Conservation (phyloP, 1,140 invertebrate genomes). For the Belonocnema kinseyi region DNA sequence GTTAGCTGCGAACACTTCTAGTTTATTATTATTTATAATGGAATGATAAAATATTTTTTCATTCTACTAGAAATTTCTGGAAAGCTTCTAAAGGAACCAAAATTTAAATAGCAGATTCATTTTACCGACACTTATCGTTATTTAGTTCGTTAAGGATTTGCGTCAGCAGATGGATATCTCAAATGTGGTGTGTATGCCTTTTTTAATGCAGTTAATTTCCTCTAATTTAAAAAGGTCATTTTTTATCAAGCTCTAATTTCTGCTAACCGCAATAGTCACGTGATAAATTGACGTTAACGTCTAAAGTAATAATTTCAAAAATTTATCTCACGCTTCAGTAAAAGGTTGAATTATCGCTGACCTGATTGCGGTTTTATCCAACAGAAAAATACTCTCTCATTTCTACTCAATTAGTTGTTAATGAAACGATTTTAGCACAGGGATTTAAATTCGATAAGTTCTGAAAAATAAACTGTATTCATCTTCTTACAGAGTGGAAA, state of each 20-base stretch:
- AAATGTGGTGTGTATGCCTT: neutral
- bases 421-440: constrained; percentile 22
- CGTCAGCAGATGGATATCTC: no score
- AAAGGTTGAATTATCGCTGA: constrained; percentile 5
- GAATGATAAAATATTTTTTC: no score
- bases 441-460: neutral
- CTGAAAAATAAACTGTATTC: constrained; percentile 18
- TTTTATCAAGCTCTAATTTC: neutral
- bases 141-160: no score
- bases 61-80: no score
- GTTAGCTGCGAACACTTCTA: no score
- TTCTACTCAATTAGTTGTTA: neutral
- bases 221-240: neutral
- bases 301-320: neutral
- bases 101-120: no score
- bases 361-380: constrained; percentile 21
- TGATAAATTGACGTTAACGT: neutral
- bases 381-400: constrained; percentile 13
- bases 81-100: no score
- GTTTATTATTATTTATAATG: no score
- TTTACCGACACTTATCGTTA: no score
- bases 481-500: neutral
- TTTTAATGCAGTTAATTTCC: neutral
- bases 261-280: neutral
- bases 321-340: constrained; percentile 5